Conservation (phyloP, 92 coral and sea anemone species). For the Muricea muricata region DNA sequence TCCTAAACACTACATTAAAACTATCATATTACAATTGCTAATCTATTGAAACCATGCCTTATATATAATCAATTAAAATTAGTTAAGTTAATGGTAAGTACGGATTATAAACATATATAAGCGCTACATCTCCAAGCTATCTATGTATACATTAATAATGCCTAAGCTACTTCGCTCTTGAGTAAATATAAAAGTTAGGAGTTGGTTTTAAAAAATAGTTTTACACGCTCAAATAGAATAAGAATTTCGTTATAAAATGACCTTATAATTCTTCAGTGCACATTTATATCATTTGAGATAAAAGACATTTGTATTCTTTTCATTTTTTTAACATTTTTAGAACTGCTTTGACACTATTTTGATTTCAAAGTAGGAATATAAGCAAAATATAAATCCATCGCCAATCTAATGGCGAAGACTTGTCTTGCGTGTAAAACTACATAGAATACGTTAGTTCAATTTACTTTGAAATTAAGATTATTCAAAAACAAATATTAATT, state of each 20-base stretch:
- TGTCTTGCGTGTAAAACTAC: conserved; percentile 7
- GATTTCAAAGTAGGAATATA: no score
- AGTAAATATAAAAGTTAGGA: background rate
- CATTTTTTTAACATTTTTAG: no score
- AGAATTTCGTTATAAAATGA: no score
- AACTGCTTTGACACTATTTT: no score
- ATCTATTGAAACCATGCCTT: no score
- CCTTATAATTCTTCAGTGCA: no score
- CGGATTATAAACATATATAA: no score
- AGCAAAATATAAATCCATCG: no score
- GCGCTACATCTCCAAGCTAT: background rate
- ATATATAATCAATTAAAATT: background rate
- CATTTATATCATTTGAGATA: no score
- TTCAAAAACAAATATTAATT: conserved; percentile 12
- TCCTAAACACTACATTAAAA: background rate
- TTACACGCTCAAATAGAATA: background rate
- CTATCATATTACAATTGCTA: no score
- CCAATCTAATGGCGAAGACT: no score
- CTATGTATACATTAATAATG: background rate
- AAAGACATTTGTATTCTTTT: no score
- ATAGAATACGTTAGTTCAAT: background rate
- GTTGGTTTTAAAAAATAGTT: background rate
- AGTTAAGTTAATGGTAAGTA: background rate
- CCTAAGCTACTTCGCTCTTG: background rate
- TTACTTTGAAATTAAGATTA: background rate